phyloP scores from a whole-genome alignment of 1,140 invertebrate genomes.

The Ylistrum balloti region DNA sequence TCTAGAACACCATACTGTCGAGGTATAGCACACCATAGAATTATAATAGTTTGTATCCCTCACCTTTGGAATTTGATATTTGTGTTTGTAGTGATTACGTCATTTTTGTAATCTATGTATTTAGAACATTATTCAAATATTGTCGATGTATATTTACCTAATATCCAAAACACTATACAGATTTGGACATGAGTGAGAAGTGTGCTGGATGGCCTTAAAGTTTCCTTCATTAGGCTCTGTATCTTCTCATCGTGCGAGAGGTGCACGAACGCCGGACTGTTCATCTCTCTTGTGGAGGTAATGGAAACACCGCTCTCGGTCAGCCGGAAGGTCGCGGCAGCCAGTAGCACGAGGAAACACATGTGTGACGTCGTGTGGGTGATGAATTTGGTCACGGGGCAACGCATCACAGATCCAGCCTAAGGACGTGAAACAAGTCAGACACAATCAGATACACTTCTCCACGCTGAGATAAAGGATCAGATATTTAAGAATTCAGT shows the following conservation, averaged over 20 bases:
- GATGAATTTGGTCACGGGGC: constrained; percentile 99
- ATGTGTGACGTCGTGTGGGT: constrained; percentile 88
- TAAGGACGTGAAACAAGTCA: constrained; percentile 55
- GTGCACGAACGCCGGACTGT: constrained; percentile 69
- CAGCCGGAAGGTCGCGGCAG: constrained; percentile 81
- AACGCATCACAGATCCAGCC: constrained; percentile 95
- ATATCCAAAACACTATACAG: constrained; percentile 82
- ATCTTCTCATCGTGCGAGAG: constrained; percentile 77
- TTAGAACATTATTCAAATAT: too few relatives aligned
- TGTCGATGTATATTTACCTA: constrained; percentile 79
- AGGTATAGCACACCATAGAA: too few relatives aligned
- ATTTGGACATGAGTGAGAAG: constrained; percentile 82
- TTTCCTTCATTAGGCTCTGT: constrained; percentile 80
- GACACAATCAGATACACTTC: too few relatives aligned
- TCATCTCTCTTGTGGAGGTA: constrained; percentile 72
- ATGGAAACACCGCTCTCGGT: constrained; percentile 77
- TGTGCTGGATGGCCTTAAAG: constrained; percentile 79
- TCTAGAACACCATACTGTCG: too few relatives aligned
- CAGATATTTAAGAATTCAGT: too few relatives aligned
- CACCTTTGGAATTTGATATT: too few relatives aligned
- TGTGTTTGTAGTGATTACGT: too few relatives aligned
- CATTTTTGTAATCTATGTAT: too few relatives aligned
- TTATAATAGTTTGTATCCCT: too few relatives aligned
- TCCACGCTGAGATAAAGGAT: too few relatives aligned
- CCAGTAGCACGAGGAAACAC: constrained; percentile 81